A percentile compares a stretch with the other conserved stretches of the same genome.
These are phyloP conservation scores for Grantiella picta DNA, from an alignment of 2,113 vertebrate species.

Conservation along the genomic window DNA sequence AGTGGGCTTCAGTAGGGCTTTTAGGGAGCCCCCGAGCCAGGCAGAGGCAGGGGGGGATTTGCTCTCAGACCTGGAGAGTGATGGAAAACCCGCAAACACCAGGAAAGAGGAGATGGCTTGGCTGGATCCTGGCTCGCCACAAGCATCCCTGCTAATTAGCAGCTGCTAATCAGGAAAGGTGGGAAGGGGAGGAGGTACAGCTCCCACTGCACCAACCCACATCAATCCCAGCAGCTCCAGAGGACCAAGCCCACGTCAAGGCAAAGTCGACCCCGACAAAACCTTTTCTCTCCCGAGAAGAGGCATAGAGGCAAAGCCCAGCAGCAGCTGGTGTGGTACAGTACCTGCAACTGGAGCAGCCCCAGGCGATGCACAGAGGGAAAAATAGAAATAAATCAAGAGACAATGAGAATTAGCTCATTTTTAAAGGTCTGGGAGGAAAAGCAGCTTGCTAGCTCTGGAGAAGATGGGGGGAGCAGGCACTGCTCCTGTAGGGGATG, in stretches of 20 bases:
- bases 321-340: not conserved
- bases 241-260: not conserved
- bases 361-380: not conserved
- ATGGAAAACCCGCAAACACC: not conserved
- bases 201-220: not conserved
- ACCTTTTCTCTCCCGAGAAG: rapidly evolving
- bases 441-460: not conserved
- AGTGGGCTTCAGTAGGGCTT: not conserved
- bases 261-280: not conserved
- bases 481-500: not conserved
- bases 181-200: not conserved
- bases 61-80: not conserved
- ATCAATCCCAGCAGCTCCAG: not conserved
- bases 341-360: slow-evolving; percentile 75
- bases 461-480: rapidly evolving
- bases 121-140: not conserved
- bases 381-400: slow-evolving; percentile 26
- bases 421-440: not conserved
- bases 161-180: not conserved
- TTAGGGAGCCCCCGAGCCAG: rapidly evolving
- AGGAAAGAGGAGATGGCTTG: rapidly evolving
- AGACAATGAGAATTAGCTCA: slow-evolving; percentile 19
- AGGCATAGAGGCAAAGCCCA: not conserved
- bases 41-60: not conserved
- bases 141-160: not conserved